Percentiles rank a stretch among this genome's conserved stretches.
These are phyloP conservation scores for Mesorhabditis belari DNA, from an alignment of 2,888 invertebrate species.

Conservation along the genomic window DNA sequence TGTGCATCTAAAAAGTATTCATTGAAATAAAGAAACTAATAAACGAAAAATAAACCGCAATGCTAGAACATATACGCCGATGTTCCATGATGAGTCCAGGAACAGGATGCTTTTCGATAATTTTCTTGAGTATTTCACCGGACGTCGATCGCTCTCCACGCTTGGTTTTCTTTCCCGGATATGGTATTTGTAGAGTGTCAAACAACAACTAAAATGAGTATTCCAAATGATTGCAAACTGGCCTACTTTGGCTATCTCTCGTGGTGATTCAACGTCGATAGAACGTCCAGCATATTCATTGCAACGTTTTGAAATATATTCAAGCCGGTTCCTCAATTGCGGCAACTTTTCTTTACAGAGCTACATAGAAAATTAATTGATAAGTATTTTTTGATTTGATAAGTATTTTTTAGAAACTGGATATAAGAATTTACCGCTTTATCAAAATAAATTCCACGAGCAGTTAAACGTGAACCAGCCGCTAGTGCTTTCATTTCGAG, in stretches of 20 bases:
- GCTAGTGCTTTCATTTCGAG: neutral
- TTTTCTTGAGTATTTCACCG: neutral
- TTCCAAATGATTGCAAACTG: neutral
- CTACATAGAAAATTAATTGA: neutral
- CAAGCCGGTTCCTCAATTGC: neutral
- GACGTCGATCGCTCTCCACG: neutral
- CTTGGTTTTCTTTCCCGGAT: neutral
- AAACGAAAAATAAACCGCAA: no score
- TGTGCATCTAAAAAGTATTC: no score
- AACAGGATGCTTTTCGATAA: neutral
- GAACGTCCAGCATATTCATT: neutral
- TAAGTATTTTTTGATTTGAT: no score
- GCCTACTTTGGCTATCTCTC: neutral
- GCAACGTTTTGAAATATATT: no score
- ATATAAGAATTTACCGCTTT: neutral
- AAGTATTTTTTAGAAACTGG: no score
- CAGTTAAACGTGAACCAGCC: neutral
- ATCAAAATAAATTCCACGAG: neutral
- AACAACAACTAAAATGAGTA: neutral
- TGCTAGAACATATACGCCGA: no score
- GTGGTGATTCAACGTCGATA: neutral
- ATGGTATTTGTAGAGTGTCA: neutral
- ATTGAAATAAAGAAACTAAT: no score
- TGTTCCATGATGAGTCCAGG: conserved; percentile 24
- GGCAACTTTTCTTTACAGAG: neutral